These are phyloP conservation scores for Mus pahari DNA, from an alignment of 2,113 vertebrate genomes.

Conservation along the genomic window DNA sequence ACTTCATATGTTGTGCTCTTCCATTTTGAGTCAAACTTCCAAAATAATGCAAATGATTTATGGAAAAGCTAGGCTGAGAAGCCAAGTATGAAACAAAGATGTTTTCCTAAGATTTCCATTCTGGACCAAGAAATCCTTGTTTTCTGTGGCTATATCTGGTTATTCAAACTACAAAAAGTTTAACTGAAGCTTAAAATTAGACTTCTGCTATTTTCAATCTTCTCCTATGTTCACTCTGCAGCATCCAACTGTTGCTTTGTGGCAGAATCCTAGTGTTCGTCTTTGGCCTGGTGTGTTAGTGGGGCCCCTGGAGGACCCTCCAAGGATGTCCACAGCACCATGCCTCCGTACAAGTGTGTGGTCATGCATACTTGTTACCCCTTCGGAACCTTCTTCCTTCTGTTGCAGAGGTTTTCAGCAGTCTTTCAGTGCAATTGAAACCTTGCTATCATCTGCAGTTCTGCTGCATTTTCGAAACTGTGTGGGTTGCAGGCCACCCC, in stretches of 20 bases:
- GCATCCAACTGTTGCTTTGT: accelerated
- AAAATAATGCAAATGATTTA: neutral
- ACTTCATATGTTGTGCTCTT: neutral
- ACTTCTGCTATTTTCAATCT: neutral
- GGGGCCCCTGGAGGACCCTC: neutral
- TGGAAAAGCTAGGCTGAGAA: neutral
- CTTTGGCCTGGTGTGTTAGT: neutral
- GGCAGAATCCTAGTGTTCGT: neutral
- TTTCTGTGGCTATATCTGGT: conserved; percentile 5
- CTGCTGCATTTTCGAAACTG: neutral
- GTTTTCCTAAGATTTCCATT: neutral
- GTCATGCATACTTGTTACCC: no score
- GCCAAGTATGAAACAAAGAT: neutral
- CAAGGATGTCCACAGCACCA: neutral
- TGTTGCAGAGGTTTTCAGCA: neutral
- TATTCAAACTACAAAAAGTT: neutral
- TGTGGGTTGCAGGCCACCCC: neutral
- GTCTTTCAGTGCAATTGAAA: no score
- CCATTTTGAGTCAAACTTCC: conserved; percentile 27
- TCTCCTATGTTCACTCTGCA: accelerated
- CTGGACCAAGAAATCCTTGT: neutral
- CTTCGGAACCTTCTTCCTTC: neutral
- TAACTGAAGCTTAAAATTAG: conserved; percentile 28
- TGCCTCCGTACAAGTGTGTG: no score
- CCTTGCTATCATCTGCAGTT: neutral